Evolutionary conservation across 2,113 vertebrate genomes (phyloP).

Genomic region (Pomatorhinus ruficollis): DNA sequence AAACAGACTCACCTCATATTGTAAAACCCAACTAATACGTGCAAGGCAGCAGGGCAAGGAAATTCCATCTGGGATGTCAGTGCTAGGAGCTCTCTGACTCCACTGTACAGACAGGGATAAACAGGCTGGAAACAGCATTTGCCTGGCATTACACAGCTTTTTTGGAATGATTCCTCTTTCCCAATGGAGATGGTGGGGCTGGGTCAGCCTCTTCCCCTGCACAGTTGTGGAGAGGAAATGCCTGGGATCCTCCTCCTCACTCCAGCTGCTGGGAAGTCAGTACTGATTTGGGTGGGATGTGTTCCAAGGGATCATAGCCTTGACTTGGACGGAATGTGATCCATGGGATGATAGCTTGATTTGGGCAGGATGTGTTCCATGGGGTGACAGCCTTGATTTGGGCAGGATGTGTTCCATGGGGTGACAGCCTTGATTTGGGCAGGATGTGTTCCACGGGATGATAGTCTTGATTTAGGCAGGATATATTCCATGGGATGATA

Average conservation of each 20-base stretch:
- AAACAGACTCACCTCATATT: slow-evolving; percentile 20
- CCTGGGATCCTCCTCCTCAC: neutral
- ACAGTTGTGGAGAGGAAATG: neutral
- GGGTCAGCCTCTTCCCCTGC: neutral
- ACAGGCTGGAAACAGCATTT: neutral
- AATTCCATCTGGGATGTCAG: neutral
- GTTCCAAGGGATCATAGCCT: neutral
- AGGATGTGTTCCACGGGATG: neutral
- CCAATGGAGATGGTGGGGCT: neutral
- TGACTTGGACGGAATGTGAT: neutral
- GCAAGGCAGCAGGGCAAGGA: neutral
- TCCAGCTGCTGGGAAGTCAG: neutral
- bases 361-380: neutral
- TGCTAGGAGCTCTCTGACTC: neutral
- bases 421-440: neutral
- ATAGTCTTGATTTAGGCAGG: neutral
- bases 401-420: neutral
- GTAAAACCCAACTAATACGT: neutral
- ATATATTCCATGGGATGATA: neutral
- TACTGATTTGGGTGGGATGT: neutral
- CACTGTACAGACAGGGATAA: accelerated
- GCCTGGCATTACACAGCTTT: accelerated
- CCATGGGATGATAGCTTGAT: neutral
- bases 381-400: neutral
- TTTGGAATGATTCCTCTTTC: neutral